These are phyloP conservation scores for Prionailurus viverrinus DNA, from an alignment of 2,113 vertebrate genomes.

Conservation along the genomic window DNA sequence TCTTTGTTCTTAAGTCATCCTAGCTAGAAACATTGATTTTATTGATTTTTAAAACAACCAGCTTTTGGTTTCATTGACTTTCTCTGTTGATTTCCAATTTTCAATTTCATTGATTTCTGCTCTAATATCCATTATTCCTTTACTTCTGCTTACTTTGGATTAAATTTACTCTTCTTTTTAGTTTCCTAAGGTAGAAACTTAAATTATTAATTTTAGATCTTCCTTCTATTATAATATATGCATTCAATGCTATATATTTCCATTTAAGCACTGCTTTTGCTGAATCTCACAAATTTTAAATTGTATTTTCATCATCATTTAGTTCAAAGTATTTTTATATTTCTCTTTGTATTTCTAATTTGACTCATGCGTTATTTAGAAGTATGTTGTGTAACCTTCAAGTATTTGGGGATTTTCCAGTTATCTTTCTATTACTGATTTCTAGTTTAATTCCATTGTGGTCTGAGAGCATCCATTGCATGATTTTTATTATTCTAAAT, in stretches of 20 bases:
- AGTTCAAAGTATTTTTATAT: constrained; percentile 21
- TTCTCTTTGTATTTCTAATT: constrained; percentile 1
- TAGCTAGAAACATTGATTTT: not conserved
- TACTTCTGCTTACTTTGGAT: not conserved
- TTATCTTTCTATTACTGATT: not conserved
- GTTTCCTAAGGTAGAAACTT: not conserved
- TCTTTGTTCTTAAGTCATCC: not conserved
- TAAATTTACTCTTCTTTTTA: not conserved
- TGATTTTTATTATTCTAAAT: not conserved
- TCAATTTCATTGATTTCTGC: not conserved
- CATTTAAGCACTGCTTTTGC: not conserved
- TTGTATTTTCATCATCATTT: not conserved
- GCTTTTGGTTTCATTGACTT: not conserved
- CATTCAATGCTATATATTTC: not conserved
- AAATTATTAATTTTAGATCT: not conserved
- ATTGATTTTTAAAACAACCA: not conserved
- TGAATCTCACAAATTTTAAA: not conserved
- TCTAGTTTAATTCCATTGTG: not conserved
- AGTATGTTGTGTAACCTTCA: not conserved
- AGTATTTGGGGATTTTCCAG: not conserved
- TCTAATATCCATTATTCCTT: not conserved
- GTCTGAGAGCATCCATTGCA: not conserved
- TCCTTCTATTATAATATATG: not conserved
- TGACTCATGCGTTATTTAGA: constrained; percentile 12
- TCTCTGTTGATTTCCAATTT: not conserved